These are phyloP conservation scores for Scaptomyza caliginosa DNA, from an alignment of 2,888 invertebrate species.

Conservation along the genomic window DNA sequence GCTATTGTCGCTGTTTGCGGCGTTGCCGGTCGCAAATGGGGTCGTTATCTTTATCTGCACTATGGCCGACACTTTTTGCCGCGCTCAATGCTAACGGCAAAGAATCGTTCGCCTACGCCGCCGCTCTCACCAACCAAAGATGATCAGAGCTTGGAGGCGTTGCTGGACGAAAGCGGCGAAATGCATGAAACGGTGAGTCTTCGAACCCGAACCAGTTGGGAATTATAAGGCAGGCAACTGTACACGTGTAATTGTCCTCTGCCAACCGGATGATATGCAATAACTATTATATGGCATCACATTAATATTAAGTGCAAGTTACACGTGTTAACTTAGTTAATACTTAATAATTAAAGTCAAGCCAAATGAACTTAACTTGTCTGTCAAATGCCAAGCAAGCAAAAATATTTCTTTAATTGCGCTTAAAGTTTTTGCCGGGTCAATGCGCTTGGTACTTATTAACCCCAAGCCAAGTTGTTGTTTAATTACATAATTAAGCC, in stretches of 20 bases:
- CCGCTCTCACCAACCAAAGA: constrained; percentile 81
- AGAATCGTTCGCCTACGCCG: constrained; percentile 83
- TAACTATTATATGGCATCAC: constrained; percentile 48
- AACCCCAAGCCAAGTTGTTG: background rate
- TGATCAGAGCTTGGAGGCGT: constrained; percentile 81
- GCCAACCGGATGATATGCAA: constrained; percentile 41
- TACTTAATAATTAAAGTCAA: constrained; percentile 13
- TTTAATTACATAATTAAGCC: constrained; percentile 24
- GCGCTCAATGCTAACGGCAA: constrained; percentile 74
- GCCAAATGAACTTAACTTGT: constrained; percentile 41
- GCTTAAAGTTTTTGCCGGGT: constrained; percentile 35
- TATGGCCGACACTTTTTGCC: constrained; percentile 82
- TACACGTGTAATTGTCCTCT: no score
- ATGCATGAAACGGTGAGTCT: constrained; percentile 84
- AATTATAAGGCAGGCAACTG: no score
- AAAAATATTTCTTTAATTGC: constrained; percentile 27
- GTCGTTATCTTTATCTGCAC: constrained; percentile 81
- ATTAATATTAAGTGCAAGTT: background rate
- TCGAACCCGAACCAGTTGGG: background rate
- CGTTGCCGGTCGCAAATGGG: constrained; percentile 81
- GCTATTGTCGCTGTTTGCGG: constrained; percentile 65
- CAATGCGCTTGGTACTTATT: constrained; percentile 41
- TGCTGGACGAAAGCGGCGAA: constrained; percentile 82
- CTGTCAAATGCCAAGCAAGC: constrained; percentile 24
- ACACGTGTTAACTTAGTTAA: background rate